Percentiles rank a stretch among this genome's conserved stretches.
Evolutionary conservation across 2,797 vertebrate genomes (phyloP).

Genomic region (Synaphobranchus kaupii): DNA sequence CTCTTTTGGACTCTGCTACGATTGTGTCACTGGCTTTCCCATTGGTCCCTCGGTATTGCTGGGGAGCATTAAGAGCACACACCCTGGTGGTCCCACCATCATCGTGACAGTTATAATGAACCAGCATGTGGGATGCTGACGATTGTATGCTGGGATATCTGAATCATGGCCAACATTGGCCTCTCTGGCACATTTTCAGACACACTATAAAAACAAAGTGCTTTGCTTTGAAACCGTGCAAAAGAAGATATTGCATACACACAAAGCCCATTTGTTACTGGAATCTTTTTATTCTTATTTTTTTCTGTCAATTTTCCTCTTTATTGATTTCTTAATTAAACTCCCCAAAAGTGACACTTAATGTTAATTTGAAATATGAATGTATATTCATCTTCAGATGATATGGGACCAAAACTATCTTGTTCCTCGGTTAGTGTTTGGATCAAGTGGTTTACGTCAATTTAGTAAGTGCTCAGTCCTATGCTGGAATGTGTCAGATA

Average conservation of each 20-base stretch:
- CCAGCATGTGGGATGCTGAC: neutral
- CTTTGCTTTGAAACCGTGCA: constrained; percentile 71
- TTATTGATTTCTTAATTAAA: constrained; percentile 46
- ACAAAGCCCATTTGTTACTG: constrained; percentile 1
- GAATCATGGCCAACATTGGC: constrained; percentile 63
- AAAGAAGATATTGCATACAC: constrained; percentile 51
- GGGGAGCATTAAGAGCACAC: neutral
- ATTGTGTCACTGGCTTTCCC: neutral
- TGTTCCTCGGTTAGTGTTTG: constrained; percentile 12
- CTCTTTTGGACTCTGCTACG: neutral
- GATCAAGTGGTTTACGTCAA: constrained; percentile 16
- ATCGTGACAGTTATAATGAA: neutral
- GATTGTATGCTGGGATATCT: neutral
- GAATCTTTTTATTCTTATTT: constrained; percentile 1
- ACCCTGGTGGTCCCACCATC: neutral
- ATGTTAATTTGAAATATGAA: constrained; percentile 76
- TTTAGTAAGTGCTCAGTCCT: constrained; percentile 18
- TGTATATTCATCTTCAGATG: constrained; percentile 76
- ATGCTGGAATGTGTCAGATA: neutral
- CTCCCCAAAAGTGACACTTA: constrained; percentile 76
- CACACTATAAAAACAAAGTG: constrained; percentile 67
- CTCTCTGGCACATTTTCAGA: constrained; percentile 65
- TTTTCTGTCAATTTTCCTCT: constrained; percentile 34
- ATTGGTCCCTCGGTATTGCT: neutral
- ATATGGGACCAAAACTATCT: constrained; percentile 72